Evolutionary conservation across 2,797 vertebrate genomes (phyloP), one percentile per base, ranked within the genome.

Genomic region (Bovichtus diacanthus): DNA sequence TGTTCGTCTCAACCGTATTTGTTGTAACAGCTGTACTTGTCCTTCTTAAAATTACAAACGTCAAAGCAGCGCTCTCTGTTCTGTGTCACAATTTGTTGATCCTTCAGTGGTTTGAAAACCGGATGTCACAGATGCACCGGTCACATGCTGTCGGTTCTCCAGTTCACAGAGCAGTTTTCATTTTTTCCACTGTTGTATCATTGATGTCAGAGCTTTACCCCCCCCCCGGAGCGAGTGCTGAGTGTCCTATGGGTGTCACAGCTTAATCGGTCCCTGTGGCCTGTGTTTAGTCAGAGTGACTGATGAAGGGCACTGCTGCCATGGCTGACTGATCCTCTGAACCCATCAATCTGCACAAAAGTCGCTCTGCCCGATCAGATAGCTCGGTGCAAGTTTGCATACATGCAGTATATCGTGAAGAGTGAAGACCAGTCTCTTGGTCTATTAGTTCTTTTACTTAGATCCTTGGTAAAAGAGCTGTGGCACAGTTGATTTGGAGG

Each of bases 221-320:
- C n/a, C n/a, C 43, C 43, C 44, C 60, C 6, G 9, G 43, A 43
- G 74, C 76, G 72, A 76, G 70, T 79, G 67, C 73, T 68, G 27
- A 66, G 34, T 77, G 78, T 78, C 82, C 73, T 83, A 60, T 64
- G 70, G 78, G 74, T 82, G 83, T 87, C 77, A 56, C 46, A 50
- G 80, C 71, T 83, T 83, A 75, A 86, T 85, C 15, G 51, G 63
- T 70, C 81, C 73, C 81, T 23, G 51, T 68, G 72, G 81, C 56
- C 51, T 56, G 47, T 46, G 31, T 60, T 43, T 27, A 43, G 65
- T 76, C 72, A 58, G 73, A 64, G 65, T 83, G 78, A 83, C 69
- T 76, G 78, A 80, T 87, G 76, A 80, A 75, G 66, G 81, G 51
- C 90, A 72, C 58, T 21, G 47, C 75, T 46, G 70, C 70, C 41